These are phyloP conservation scores for Aeoliscus strigatus DNA, from an alignment of 2,797 vertebrate species.

Conservation along the genomic window DNA sequence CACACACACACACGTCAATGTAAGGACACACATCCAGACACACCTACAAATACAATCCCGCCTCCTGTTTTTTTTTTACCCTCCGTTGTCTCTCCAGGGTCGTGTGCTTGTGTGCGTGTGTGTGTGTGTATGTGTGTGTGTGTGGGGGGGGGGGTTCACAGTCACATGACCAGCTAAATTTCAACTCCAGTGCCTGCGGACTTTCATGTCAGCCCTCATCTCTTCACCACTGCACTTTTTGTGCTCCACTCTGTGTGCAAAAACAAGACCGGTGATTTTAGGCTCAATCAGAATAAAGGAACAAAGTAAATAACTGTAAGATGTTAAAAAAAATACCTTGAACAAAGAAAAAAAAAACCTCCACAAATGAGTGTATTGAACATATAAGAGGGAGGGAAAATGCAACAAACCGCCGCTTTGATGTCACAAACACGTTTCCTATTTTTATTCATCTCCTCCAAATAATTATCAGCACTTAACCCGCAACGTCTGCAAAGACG, in stretches of 20 bases:
- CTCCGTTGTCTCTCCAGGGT: conserved; percentile 12
- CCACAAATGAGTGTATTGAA: too few species aligned
- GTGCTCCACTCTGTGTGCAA: background rate
- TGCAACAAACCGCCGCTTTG: conserved; percentile 48
- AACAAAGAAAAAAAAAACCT: too few species aligned
- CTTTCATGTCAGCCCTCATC: conserved; percentile 51
- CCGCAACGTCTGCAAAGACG: conserved; percentile 45
- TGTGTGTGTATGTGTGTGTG: too few species aligned
- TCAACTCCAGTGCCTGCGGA: conserved; percentile 58
- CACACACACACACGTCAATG: conserved; percentile 21
- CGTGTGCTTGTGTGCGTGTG: too few species aligned
- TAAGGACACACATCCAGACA: conserved; percentile 35
- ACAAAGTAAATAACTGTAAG: too few species aligned
- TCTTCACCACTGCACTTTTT: conserved; percentile 34
- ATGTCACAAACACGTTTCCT: conserved; percentile 46
- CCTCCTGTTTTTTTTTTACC: conserved; percentile 38
- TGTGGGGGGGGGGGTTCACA: conserved; percentile 31
- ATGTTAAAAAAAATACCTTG: too few species aligned
- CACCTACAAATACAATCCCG: conserved; percentile 42
- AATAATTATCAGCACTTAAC: conserved; percentile 73
- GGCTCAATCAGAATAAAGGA: too few species aligned
- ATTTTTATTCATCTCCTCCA: conserved; percentile 52
- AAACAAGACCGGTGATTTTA: too few species aligned
- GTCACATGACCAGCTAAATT: conserved; percentile 67
- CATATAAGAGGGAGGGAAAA: too few species aligned